Conservation (phyloP, 2,888 invertebrate genomes). For the Meghimatium bilineatum region DNA sequence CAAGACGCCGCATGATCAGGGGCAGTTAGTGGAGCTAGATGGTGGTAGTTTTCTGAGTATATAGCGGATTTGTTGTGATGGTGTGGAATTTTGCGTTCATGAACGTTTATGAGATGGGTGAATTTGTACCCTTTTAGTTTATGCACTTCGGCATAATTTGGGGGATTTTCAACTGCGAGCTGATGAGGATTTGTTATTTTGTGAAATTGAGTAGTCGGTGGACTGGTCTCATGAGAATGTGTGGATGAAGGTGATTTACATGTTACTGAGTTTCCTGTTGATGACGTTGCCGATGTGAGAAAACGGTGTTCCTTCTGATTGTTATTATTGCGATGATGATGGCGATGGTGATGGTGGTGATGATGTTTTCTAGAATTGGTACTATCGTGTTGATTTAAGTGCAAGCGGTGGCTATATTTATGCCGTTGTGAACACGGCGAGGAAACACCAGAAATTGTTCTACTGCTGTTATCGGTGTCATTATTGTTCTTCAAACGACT, state of each 20-base stretch:
- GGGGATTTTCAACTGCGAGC: background rate
- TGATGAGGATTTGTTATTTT: background rate
- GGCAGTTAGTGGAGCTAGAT: constrained; percentile 39
- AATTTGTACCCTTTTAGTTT: constrained; percentile 48
- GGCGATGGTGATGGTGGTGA: constrained; percentile 36
- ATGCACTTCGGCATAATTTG: constrained; percentile 43
- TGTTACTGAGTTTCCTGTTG: background rate
- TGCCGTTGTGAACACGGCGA: background rate
- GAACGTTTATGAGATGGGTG: background rate
- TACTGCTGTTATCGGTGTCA: background rate
- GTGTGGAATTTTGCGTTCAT: background rate
- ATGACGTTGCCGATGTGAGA: background rate
- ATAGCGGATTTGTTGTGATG: constrained; percentile 31
- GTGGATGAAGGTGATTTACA: background rate
- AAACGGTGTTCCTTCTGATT: background rate
- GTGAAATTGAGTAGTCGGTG: background rate
- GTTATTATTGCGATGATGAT: background rate
- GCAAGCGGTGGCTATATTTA: constrained; percentile 18
- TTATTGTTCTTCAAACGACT: constrained; percentile 15
- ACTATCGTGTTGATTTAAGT: constrained; percentile 26
- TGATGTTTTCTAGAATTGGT: background rate
- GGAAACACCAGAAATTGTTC: too few relatives aligned
- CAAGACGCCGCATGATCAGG: constrained; percentile 35
- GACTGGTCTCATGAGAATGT: background rate
- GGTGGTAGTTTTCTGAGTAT: constrained; percentile 51